Conservation (phyloP, 2,888 invertebrate genomes). For the Macrostomum cliftonense region DNA sequence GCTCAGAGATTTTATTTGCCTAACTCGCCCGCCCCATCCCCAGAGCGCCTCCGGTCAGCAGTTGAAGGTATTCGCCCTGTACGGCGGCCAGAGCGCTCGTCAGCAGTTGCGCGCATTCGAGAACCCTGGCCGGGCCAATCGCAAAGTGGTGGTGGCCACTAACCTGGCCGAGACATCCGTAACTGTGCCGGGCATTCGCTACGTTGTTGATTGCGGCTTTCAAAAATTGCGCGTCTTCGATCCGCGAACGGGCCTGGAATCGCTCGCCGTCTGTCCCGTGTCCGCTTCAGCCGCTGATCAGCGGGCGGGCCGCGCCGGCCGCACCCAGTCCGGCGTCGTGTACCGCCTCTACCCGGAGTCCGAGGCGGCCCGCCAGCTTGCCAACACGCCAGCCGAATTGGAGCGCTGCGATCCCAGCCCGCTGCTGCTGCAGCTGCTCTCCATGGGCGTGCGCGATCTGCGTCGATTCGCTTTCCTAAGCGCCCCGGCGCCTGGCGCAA, state of each 20-base stretch:
- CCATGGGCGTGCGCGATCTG: constrained; percentile 76
- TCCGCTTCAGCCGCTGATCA: constrained; percentile 75
- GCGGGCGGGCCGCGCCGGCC: constrained; percentile 73
- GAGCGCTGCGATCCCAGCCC: constrained; percentile 65
- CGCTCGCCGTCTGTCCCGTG: constrained; percentile 52
- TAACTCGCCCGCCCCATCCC: not conserved
- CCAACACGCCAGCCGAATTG: constrained; percentile 71
- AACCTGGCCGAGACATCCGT: constrained; percentile 92
- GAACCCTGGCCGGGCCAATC: not conserved
- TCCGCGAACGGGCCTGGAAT: constrained; percentile 51
- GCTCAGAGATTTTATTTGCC: no score
- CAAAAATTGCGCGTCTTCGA: constrained; percentile 86
- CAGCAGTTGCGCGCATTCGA: constrained; percentile 39
- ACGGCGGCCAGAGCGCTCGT: constrained; percentile 64
- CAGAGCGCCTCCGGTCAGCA: constrained; percentile 17
- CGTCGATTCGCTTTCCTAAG: constrained; percentile 48
- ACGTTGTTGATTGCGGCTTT: constrained; percentile 44
- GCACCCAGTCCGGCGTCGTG: constrained; percentile 42
- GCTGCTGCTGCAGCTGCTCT: constrained; percentile 73
- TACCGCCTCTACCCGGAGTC: constrained; percentile 48
- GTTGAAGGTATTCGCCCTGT: constrained; percentile 63
- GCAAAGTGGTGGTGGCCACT: constrained; percentile 72
- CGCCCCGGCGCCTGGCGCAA: constrained; percentile 70
- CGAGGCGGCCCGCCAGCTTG: constrained; percentile 51
- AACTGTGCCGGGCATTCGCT: constrained; percentile 75